Conservation (phyloP, 2,797 vertebrate species). For the Thunnus albacares region DNA sequence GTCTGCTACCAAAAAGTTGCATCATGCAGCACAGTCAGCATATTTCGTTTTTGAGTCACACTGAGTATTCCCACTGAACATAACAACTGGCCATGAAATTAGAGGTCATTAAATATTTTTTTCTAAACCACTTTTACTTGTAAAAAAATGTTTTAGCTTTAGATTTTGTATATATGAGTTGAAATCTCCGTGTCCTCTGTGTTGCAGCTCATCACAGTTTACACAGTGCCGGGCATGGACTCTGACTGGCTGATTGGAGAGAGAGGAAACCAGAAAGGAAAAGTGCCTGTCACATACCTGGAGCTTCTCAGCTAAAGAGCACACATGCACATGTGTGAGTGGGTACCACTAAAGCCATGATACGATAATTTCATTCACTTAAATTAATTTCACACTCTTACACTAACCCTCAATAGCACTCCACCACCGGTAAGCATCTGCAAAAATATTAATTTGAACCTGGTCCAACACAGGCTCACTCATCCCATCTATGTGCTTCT, state of each 20-base stretch:
- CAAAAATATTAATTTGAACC: neutral
- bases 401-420: conserved; percentile 19
- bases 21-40: too few species aligned
- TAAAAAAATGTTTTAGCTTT: neutral
- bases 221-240: conserved; percentile 97
- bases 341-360: conserved; percentile 54
- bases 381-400: conserved; percentile 11
- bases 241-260: conserved; percentile 97
- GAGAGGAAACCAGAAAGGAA: conserved; percentile 94
- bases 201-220: conserved; percentile 94
- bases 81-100: too few species aligned
- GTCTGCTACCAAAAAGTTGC: too few species aligned
- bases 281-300: conserved; percentile 97
- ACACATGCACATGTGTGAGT: conserved; percentile 31
- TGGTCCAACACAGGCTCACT: neutral
- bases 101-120: too few species aligned
- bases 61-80: too few species aligned
- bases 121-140: neutral
- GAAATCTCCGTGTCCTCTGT: conserved; percentile 16
- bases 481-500: neutral
- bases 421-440: conserved; percentile 5
- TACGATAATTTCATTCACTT: conserved; percentile 24
- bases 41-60: too few species aligned
- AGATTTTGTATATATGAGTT: neutral
- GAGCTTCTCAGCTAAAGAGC: conserved; percentile 93